These are phyloP conservation scores for Hemibagrus wyckioides DNA, from an alignment of 2,113 vertebrate species.

Conservation along the genomic window DNA sequence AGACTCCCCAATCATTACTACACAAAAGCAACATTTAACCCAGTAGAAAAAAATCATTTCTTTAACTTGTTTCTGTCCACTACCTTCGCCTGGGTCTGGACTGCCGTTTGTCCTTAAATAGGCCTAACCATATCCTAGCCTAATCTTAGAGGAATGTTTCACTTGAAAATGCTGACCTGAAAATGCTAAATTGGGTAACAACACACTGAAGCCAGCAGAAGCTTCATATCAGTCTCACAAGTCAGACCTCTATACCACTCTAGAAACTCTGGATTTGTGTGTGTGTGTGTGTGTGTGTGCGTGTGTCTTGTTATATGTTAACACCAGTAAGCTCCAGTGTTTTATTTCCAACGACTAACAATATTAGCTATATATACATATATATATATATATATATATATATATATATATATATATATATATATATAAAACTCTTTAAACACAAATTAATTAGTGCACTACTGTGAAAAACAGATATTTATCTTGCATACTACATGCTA, in stretches of 20 bases:
- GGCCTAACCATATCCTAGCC: background rate
- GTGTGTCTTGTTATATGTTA: background rate
- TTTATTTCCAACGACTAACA: background rate
- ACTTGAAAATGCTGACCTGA: background rate
- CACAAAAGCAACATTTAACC: conserved; percentile 93
- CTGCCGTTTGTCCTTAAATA: conserved; percentile 26
- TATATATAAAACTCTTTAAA: too few relatives aligned
- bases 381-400: too few relatives aligned
- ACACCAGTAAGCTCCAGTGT: background rate
- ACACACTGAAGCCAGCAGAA: background rate
- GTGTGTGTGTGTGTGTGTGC: background rate
- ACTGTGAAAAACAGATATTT: background rate
- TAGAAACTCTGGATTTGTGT: background rate
- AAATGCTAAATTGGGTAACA: background rate
- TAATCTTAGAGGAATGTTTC: conserved; percentile 1
- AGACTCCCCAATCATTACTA: conserved; percentile 81
- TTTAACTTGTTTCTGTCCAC: conserved; percentile 91
- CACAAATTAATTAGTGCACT: background rate
- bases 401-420: too few relatives aligned
- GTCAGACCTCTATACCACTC: background rate
- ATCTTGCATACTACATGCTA: background rate
- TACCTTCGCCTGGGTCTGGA: conserved; percentile 59
- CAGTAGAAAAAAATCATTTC: conserved; percentile 78
- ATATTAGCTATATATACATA: background rate
- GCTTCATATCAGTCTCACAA: background rate